These are phyloP conservation scores for Meteorus cinctellus DNA, from an alignment of 2,888 invertebrate species.

Conservation along the genomic window DNA sequence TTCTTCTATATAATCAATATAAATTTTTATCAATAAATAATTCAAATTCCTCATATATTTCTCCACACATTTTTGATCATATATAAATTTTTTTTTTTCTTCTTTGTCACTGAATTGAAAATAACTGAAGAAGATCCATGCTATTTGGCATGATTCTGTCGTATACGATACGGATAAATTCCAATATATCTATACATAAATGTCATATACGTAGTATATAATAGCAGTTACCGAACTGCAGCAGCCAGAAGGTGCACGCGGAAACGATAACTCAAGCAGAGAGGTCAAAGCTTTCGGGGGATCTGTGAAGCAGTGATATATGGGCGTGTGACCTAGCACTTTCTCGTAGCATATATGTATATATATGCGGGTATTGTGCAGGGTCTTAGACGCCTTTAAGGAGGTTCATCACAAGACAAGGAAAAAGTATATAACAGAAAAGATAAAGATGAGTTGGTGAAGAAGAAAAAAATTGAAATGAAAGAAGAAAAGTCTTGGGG, in stretches of 20 bases:
- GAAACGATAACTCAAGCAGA: constrained; percentile 25
- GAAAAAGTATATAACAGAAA: constrained; percentile 8
- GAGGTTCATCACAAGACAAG: constrained; percentile 40
- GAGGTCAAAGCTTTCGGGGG: constrained; percentile 55
- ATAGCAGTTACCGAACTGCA: constrained; percentile 9
- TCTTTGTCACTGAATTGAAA: not conserved
- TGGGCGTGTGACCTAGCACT: constrained; percentile 39
- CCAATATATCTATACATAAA: not conserved
- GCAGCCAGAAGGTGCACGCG: constrained; percentile 3
- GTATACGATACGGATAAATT: not conserved
- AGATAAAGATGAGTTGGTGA: not conserved
- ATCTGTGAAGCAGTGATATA: constrained; percentile 52
- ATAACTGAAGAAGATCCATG: not conserved
- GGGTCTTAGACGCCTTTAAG: constrained; percentile 32
- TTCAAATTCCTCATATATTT: too few species aligned
- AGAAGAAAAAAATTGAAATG: not conserved
- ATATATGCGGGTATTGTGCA: not conserved
- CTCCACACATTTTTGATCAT: too few species aligned
- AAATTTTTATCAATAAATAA: too few species aligned
- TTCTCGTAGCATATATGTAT: constrained; percentile 9
- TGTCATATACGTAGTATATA: not conserved
- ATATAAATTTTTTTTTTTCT: not conserved
- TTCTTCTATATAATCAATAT: too few species aligned
- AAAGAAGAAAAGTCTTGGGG: not conserved
- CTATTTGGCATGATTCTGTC: not conserved